Evolutionary conservation across 2,797 vertebrate genomes (phyloP), one percentile per base, ranked within the genome.

Genomic region (Emys orbicularis): DNA sequence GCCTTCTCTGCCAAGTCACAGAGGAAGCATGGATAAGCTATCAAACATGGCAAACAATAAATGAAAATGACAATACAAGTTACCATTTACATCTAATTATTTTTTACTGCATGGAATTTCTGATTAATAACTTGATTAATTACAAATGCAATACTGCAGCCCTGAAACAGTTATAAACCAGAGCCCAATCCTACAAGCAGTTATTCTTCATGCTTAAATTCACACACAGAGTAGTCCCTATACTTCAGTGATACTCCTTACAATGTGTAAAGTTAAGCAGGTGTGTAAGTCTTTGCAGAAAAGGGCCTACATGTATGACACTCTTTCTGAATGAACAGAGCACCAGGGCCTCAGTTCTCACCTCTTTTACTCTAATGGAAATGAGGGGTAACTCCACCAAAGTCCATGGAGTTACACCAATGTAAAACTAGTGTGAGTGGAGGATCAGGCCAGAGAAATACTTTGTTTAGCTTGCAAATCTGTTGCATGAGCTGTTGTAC

Each of bases 21-120:
- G n/a, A 87, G 77, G 1, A 90, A 37, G 50, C 90, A 29, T 50
- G 87, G 92, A 86, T 61, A 92, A 54, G 19, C 37, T 84, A 79
- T 6, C 59, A 95, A 86, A 81, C 29, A 68, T 21, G 12, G 92
- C 37, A 90, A 86, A 89, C 34, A 65, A 8, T n/a, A 65, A 96
- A 92, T 74, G 41, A 54, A 91, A 44, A 89, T 2, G 65, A 0
- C 49, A 4, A 0, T 0, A 1, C 27, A 91, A 95, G 86, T 85
- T 56, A 65, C 82, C 88, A 92, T 93, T 95, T 59, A 25, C 77
- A 82, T 91, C 29, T 29, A 94, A 56, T 86, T 87, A 65, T 82
- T 18, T 6, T 82, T 92, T 6, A 84, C 94, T 92, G 6, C 72
- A 91, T 92, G 6, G 18, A 19, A 8, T 6, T 91, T 93, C 57